Percentiles rank a stretch among this genome's conserved stretches.
Conservation (phyloP, 2,888 invertebrate species). For the Ochropleura plecta region DNA sequence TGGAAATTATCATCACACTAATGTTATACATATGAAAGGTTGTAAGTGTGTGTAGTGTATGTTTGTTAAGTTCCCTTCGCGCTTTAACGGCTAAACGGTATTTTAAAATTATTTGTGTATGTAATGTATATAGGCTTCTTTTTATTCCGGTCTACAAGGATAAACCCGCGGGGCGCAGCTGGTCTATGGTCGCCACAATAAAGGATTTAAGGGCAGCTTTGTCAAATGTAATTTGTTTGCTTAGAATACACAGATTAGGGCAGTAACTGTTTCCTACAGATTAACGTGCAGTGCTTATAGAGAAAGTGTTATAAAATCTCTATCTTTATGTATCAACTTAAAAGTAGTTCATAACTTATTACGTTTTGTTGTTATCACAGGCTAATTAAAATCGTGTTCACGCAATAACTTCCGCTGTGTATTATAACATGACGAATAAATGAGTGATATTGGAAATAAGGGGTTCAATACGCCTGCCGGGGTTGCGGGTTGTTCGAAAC, state of each 20-base stretch:
- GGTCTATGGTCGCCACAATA: neutral
- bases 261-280: neutral
- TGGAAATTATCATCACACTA: no score
- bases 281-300: constrained; percentile 19
- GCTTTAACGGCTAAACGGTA: no score
- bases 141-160: no score
- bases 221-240: constrained; percentile 2
- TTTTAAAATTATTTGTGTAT: no score
- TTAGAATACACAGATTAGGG: neutral
- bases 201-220: neutral
- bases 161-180: no score
- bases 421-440: constrained; percentile 9
- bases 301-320: constrained; percentile 33
- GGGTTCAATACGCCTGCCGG: no score
- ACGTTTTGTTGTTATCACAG: constrained; percentile 34
- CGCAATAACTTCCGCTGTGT: constrained; percentile 34
- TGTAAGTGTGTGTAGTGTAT: no score
- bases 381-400: constrained; percentile 41
- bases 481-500: no score
- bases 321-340: constrained; percentile 39
- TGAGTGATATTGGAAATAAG: neutral
- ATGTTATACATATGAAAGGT: no score
- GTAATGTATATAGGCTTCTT: no score
- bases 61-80: no score
- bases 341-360: constrained; percentile 32